A percentile compares a stretch with the other conserved stretches of the same genome.
Conservation (phyloP, 2,888 invertebrate species). For the Ophioninae sp. region DNA sequence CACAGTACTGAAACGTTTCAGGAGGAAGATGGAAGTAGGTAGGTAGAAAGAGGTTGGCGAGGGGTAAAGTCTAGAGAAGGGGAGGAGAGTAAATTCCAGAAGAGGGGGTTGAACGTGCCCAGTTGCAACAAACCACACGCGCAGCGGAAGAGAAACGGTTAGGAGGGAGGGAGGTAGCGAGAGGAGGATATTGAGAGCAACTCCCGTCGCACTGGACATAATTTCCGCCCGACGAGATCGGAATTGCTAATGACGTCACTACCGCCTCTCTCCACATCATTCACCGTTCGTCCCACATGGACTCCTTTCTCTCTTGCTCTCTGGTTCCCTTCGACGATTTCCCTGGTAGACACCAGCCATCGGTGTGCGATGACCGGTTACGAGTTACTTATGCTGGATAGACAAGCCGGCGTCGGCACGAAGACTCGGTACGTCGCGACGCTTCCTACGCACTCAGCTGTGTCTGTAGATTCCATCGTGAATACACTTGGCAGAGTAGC, state of each 20-base stretch:
- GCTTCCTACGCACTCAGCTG: slow-evolving; percentile 16
- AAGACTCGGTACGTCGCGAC: slow-evolving; percentile 57
- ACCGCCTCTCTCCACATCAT: slow-evolving; percentile 77
- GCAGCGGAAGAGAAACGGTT: slow-evolving; percentile 56
- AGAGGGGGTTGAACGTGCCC: slow-evolving; percentile 60
- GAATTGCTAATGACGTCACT: slow-evolving; percentile 81
- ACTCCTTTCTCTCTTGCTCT: slow-evolving; percentile 47
- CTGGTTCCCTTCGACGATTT: slow-evolving; percentile 3
- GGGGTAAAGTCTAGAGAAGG: slow-evolving; percentile 34
- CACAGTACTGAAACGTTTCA: slow-evolving; percentile 23
- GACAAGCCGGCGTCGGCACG: slow-evolving; percentile 56
- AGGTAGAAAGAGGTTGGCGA: slow-evolving; percentile 18
- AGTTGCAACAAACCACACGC: slow-evolving; percentile 60
- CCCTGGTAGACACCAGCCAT: slow-evolving; percentile 32
- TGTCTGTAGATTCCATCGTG: not conserved
- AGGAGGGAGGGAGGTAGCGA: slow-evolving; percentile 53
- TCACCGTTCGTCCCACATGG: slow-evolving; percentile 71
- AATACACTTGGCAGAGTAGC: slow-evolving; percentile 5
- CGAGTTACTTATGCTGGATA: slow-evolving; percentile 69
- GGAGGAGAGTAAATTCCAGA: slow-evolving; percentile 55
- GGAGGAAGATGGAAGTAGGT: slow-evolving; percentile 29
- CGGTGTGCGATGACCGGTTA: slow-evolving; percentile 62
- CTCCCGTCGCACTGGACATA: slow-evolving; percentile 80
- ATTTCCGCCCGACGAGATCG: slow-evolving; percentile 81
- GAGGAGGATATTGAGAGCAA: slow-evolving; percentile 80